Evolutionary conservation across 2,113 vertebrate species (phyloP).

Genomic region (Etheostoma spectabile): DNA sequence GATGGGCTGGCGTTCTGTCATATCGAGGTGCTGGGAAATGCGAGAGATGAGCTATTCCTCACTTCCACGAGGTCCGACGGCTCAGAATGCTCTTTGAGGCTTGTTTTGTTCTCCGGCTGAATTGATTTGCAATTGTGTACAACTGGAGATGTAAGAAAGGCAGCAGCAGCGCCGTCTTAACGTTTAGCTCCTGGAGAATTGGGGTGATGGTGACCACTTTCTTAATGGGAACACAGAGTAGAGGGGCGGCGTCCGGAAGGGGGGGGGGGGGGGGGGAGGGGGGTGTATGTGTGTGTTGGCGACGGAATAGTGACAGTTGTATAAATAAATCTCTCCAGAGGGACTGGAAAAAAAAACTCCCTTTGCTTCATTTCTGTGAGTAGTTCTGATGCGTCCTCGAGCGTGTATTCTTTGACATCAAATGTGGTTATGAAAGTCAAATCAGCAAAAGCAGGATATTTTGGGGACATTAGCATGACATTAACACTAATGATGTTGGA

Average conservation of each 20-base stretch:
- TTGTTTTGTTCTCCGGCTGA: slow-evolving; percentile 15
- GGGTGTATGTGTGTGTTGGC: slow-evolving; percentile 7
- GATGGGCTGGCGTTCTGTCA: neutral
- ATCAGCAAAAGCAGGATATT: slow-evolving; percentile 36
- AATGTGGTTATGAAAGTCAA: slow-evolving; percentile 60
- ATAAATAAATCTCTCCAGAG: slow-evolving; percentile 71
- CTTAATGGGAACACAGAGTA: slow-evolving; percentile 17
- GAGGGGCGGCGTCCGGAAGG: neutral
- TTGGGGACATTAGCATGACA: slow-evolving; percentile 58
- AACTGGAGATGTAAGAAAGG: slow-evolving; percentile 1
- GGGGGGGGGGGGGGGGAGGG: no score
- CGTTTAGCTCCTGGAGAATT: slow-evolving; percentile 4
- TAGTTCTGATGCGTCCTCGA: slow-evolving; percentile 48
- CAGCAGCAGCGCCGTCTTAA: neutral
- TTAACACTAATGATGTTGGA: slow-evolving; percentile 63
- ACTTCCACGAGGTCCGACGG: neutral
- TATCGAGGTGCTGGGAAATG: slow-evolving; percentile 10
- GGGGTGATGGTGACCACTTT: slow-evolving; percentile 12
- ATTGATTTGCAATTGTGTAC: slow-evolving; percentile 30
- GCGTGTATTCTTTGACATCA: slow-evolving; percentile 40
- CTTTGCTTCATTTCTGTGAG: slow-evolving; percentile 63
- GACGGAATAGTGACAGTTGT: slow-evolving; percentile 55
- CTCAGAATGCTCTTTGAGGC: slow-evolving; percentile 18
- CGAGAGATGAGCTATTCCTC: neutral
- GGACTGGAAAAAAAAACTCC: slow-evolving; percentile 45